A percentile compares a stretch with the other conserved stretches of the same genome.
Conservation (phyloP, 2,113 vertebrate genomes). For the Tupaia tana region DNA sequence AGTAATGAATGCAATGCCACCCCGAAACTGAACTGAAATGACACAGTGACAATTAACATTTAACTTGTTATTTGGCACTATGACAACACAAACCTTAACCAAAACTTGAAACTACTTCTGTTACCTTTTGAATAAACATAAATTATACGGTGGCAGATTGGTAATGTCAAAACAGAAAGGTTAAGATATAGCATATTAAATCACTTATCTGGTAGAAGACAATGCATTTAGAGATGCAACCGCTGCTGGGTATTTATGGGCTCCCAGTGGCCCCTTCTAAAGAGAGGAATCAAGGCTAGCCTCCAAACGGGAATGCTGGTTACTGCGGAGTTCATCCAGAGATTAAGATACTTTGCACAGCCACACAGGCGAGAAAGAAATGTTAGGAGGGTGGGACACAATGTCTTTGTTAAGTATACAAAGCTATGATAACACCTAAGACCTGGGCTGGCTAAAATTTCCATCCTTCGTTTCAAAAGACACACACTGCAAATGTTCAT, state of each 20-base stretch:
- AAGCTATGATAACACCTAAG: conserved; percentile 62
- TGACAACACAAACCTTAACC: conserved; percentile 65
- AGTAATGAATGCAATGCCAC: conserved; percentile 34
- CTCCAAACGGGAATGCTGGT: conserved; percentile 39
- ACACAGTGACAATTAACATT: conserved; percentile 60
- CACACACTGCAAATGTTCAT: neutral
- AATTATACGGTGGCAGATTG: conserved; percentile 57
- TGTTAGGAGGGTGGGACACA: conserved; percentile 6
- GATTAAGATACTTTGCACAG: conserved; percentile 46
- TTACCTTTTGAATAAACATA: conserved; percentile 56
- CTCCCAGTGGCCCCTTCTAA: conserved; percentile 53
- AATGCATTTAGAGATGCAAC: conserved; percentile 28
- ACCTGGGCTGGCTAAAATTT: conserved; percentile 63
- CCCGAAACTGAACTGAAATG: conserved; percentile 62
- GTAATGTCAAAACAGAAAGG: conserved; percentile 20
- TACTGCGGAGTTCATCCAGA: conserved; percentile 48
- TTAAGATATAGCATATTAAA: conserved; percentile 20
- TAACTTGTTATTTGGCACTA: conserved; percentile 52
- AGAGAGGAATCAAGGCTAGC: conserved; percentile 43
- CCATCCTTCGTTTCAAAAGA: conserved; percentile 26
- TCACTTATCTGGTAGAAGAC: conserved; percentile 51
- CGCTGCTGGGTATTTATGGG: conserved; percentile 33
- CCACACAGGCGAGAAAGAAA: conserved; percentile 44
- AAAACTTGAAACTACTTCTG: conserved; percentile 66
- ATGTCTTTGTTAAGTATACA: conserved; percentile 28